Base-by-base conservation (phyloP, 2,797 vertebrate genomes). In the Tenualosa ilisha region DNA sequence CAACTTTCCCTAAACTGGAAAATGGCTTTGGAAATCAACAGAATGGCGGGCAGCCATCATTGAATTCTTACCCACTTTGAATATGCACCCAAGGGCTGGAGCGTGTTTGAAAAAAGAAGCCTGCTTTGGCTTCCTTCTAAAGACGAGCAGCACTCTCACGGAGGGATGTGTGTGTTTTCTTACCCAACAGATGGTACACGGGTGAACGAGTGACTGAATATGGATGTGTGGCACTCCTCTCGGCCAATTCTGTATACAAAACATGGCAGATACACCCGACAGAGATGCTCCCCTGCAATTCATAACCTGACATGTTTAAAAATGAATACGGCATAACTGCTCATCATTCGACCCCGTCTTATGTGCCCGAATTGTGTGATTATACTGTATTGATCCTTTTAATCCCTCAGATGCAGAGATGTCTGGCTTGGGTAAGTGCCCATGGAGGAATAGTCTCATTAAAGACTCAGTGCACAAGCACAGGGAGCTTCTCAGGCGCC, bases 171-270 rank as follows among this genome's bases (percentile, higher is more conserved):
- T 79, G 40, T 79, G 72, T 79, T 79, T 79, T 79, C 72, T 79
- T 79, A 79, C 40, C 72, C 40, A 43, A 79, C 72, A 79, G 72
- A 79, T 79, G 72, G 72, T 79, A 40, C 72, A 79, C 72, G 72
- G 72, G 72, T 79, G 72, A 79, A 79, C 15, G 37, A 79, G 40
- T 79, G 72, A 79, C 72, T 43, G 72, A 22, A 46, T 79, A 79
- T 46, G 72, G 40, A 79, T 79, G 40, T 22, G 72, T 40, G 6
- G 7, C 37, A 56, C 72, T 79, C 72, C 40, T 79, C 40, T 20
- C 37, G 6, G 37, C 72, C 72, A 79, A 79, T 46, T 79, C 40
- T 46, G 72, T 40, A 72, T 17, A 72, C 65, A 40, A 72, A 46
- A 79, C 72, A 43, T 79, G 72, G 72, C 72, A 46, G 72, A n/a